These are phyloP conservation scores for Bolinopsis microptera DNA, from an alignment of 37 sponge, comb jelly and placozoan species.

Conservation along the genomic window DNA sequence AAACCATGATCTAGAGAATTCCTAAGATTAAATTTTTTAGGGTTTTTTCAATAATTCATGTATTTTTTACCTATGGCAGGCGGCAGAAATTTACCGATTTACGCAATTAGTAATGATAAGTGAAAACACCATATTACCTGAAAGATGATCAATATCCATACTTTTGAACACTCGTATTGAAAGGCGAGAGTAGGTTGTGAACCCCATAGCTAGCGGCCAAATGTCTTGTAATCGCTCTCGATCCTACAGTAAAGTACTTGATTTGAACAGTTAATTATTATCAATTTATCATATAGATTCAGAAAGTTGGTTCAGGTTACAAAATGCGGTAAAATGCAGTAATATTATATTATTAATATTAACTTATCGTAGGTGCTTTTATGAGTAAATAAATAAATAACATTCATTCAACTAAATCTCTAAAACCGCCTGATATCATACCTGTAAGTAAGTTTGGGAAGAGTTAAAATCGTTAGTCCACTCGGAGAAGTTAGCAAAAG, in stretches of 20 bases:
- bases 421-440: neutral
- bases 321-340: neutral
- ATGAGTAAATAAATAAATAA: neutral
- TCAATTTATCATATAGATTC: neutral
- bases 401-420: neutral
- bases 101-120: no score
- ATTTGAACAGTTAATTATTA: no score
- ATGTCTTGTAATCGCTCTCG: neutral
- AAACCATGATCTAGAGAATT: no score
- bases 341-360: no score
- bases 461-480: slow-evolving; percentile 36
- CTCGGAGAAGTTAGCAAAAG: slow-evolving; percentile 26
- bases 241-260: no score
- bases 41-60: no score
- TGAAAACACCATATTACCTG: no score
- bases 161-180: neutral
- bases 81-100: no score
- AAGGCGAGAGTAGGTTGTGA: slow-evolving; percentile 7
- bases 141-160: no score
- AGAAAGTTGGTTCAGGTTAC: neutral
- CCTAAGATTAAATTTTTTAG: no score
- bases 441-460: slow-evolving; percentile 33
- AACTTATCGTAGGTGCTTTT: neutral
- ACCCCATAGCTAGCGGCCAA: slow-evolving; percentile 15
- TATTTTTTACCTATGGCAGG: no score